Base-by-base conservation (phyloP, 2,888 invertebrate genomes). In the Myathropa florea region DNA sequence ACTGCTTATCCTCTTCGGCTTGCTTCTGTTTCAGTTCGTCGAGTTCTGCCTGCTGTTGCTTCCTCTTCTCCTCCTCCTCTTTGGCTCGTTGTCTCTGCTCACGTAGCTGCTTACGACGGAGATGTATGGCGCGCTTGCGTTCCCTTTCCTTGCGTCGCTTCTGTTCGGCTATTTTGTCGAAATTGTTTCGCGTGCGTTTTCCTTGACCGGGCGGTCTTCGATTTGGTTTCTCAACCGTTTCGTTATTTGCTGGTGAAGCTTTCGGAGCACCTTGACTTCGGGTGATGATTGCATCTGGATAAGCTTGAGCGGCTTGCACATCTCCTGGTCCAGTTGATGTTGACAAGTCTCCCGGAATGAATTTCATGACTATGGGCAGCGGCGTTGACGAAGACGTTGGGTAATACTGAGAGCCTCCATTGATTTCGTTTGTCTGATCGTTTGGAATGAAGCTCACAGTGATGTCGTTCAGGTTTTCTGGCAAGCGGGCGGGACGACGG, bases 241-340 rank as follows among this genome's bases (percentile, higher is more conserved):
- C 86, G 83, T 86, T 86, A 55, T 83, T 78, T 30, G 53, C 67
- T 77, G 61, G 60, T 68, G 77, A 61, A 10, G 77, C 46, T 46
- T 63, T 84, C 84, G 77, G 70, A 33, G 70, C 33, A 77, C 77
- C 78, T 78, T 73, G 73, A 65, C 77, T 18, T 64, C 81, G 83
- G 46, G 72, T 84, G 53, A 77, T 84, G 46, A 83, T 81, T 64
- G 73, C 77, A n/a, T 76, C 77, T 36, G 77, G 70, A 57, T 68
- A 78, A 36, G 73, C 88, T 63, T 89, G 89, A 76, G 90, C 90
- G 12, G 90, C 88, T 60, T 92, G 90, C 59, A 91, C 88, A 26
- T 71, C 71, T 53, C 88, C 90, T 83, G 80, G 87, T 26, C 21
- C 57, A 18, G 64, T 70, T 3, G 68, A 55, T 14, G 64, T 70